phyloP scores from a whole-genome alignment of 2,888 invertebrate species.

The Tridacna gigas region DNA sequence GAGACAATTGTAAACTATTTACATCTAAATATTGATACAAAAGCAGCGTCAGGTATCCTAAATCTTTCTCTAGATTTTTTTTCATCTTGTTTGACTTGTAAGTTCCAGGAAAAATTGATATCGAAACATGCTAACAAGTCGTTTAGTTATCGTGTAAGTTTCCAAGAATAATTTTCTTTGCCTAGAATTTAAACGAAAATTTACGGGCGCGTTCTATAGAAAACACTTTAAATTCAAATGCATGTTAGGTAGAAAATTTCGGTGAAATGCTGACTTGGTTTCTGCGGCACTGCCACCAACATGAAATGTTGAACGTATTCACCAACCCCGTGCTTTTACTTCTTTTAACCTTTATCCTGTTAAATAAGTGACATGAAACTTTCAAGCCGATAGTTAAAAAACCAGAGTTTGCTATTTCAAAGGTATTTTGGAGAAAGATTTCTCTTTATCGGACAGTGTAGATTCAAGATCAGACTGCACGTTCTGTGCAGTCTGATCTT shows the following conservation, averaged over 20 bases:
- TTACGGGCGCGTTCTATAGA: not conserved
- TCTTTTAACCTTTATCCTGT: too few relatives aligned
- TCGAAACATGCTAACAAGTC: slow-evolving; percentile 22
- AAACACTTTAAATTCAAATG: slow-evolving; percentile 32
- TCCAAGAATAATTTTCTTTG: not conserved
- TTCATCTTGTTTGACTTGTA: not conserved
- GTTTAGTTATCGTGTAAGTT: slow-evolving; percentile 16
- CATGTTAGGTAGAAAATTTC: slow-evolving; percentile 14
- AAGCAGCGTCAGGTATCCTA: not conserved
- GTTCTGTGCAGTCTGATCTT: too few relatives aligned
- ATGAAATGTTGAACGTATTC: too few relatives aligned
- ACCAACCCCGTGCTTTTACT: too few relatives aligned
- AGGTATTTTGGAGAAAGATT: too few relatives aligned
- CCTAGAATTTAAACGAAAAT: slow-evolving; percentile 16
- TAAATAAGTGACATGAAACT: too few relatives aligned
- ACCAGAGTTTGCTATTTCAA: too few relatives aligned
- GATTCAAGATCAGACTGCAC: too few relatives aligned
- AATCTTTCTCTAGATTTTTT: slow-evolving; percentile 1
- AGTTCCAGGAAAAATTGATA: not conserved
- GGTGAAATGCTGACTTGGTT: not conserved
- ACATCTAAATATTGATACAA: not conserved
- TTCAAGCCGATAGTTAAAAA: too few relatives aligned
- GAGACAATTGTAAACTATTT: not conserved
- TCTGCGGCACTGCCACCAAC: too few relatives aligned
- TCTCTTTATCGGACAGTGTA: too few relatives aligned